A percentile compares a stretch with the other conserved stretches of the same genome.
Evolutionary conservation across 2,113 vertebrate species (phyloP).

Genomic region (Falcunculus frontatus): DNA sequence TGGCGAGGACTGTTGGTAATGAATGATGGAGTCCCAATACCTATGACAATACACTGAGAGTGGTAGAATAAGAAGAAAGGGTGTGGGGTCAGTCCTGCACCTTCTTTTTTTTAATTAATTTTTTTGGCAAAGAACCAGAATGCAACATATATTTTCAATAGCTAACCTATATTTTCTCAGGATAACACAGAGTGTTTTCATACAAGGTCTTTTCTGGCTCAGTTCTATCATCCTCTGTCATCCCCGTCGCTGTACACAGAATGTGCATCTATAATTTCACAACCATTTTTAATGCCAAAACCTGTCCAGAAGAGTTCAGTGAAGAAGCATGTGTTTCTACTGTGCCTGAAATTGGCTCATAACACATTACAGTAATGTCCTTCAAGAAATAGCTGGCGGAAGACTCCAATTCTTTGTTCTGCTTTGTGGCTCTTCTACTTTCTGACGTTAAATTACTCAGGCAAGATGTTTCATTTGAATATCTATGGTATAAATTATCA

Average conservation of each 20-base stretch:
- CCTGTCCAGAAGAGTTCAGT: neutral
- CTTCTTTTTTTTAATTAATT: no score
- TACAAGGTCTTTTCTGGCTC: neutral
- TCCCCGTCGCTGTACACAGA: neutral
- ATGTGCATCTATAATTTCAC: neutral
- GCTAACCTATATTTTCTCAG: neutral
- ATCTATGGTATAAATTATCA: slow-evolving; percentile 42
- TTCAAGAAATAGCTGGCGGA: neutral
- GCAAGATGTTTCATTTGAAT: slow-evolving; percentile 38
- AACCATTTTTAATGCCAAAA: neutral
- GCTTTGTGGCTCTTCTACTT: neutral
- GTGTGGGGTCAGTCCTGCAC: neutral
- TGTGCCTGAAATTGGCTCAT: neutral
- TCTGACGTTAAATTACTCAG: slow-evolving; percentile 1
- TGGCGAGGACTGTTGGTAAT: neutral
- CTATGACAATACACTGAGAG: neutral
- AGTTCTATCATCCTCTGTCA: neutral
- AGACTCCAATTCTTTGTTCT: neutral
- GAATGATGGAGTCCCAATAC: neutral
- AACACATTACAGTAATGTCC: neutral
- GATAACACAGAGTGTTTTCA: neutral
- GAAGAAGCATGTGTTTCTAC: neutral
- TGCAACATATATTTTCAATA: neutral
- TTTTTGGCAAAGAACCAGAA: neutral
- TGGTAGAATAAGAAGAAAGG: neutral